Evolutionary conservation across 2,888 invertebrate genomes (phyloP).

Genomic region (Drosophila mulleri): DNA sequence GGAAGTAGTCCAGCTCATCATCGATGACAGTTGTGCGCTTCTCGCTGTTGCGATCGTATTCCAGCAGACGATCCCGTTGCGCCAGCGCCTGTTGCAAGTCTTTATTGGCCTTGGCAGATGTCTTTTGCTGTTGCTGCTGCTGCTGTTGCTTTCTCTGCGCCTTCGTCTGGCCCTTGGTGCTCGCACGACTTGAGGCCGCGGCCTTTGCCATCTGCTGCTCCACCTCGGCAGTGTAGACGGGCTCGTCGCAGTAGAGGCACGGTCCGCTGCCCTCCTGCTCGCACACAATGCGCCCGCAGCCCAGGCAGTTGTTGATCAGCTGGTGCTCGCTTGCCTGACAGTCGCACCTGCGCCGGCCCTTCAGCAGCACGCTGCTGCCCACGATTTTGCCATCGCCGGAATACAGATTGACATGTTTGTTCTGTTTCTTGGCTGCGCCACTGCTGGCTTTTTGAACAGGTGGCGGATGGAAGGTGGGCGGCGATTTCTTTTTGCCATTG

Average conservation of each 20-base stretch:
- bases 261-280: constrained; percentile 98
- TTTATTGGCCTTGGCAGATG: constrained; percentile 65
- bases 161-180: constrained; percentile 21
- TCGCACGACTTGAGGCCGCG: no score
- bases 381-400: constrained; percentile 88
- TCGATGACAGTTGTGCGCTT: constrained; percentile 87
- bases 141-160: constrained; percentile 16
- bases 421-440: constrained; percentile 87
- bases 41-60: constrained; percentile 92
- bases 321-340: constrained; percentile 97
- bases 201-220: constrained; percentile 87
- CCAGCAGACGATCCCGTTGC: constrained; percentile 92
- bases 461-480: constrained; percentile 23
- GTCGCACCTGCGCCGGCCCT: constrained; percentile 94
- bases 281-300: constrained; percentile 98
- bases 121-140: no score
- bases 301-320: constrained; percentile 95
- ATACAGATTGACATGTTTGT: constrained; percentile 91
- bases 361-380: constrained; percentile 87
- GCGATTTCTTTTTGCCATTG: constrained; percentile 35
- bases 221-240: constrained; percentile 93
- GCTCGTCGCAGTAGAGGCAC: constrained; percentile 95
- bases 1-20: constrained; percentile 97
- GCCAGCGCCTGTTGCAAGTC: constrained; percentile 90
- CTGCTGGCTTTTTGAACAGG: constrained; percentile 2